Evolutionary conservation across 2,113 vertebrate genomes (phyloP).

Genomic region (Rhipidura dahli): DNA sequence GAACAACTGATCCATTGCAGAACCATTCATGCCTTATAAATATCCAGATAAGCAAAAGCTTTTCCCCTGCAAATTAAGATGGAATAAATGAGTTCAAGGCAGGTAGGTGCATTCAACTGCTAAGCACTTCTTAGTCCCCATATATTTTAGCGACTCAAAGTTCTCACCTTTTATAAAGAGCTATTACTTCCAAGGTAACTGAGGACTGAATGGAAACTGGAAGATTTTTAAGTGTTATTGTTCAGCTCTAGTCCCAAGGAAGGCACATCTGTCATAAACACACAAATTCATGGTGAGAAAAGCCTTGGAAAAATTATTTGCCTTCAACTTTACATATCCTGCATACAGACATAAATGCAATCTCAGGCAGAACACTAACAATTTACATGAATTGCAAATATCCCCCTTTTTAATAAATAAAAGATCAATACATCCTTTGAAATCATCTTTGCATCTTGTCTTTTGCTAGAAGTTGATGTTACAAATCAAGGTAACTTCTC

Average conservation of each 20-base stretch:
- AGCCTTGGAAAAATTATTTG: neutral
- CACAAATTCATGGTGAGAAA: neutral
- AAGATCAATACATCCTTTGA: neutral
- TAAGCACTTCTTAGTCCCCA: neutral
- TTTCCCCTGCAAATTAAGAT: neutral
- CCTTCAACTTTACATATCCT: neutral
- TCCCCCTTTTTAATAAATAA: neutral
- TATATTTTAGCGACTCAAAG: neutral
- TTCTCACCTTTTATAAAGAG: neutral
- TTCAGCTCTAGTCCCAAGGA: neutral
- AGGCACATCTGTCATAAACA: neutral
- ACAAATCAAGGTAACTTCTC: neutral
- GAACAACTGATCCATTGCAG: neutral
- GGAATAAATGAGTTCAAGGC: neutral
- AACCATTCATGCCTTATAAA: neutral
- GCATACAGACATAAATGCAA: neutral
- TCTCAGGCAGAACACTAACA: neutral
- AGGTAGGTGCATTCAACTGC: neutral
- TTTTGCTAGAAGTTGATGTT: neutral
- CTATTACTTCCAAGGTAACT: neutral
- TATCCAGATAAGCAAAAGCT: neutral
- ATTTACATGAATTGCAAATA: neutral
- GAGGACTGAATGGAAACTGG: neutral
- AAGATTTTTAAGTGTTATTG: neutral
- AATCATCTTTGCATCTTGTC: neutral